Base-by-base conservation (phyloP, 2,888 invertebrate species). In the Thelaira solivaga region DNA sequence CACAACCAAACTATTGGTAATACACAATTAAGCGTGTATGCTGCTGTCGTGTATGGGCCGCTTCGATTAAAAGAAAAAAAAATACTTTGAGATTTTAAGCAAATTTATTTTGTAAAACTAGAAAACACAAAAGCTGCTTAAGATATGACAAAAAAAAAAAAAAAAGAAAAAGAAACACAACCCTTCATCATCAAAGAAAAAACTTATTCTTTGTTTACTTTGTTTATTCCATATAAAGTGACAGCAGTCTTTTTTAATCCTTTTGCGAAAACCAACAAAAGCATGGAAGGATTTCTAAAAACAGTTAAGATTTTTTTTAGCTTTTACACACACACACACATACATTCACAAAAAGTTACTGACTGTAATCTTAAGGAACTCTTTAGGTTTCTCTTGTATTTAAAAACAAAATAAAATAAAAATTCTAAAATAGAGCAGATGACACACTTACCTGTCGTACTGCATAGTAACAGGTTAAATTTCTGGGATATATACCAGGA, bases 391-490 rank as follows among this genome's bases (percentile, higher is more conserved):
- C 49, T 51, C 51, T 69, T 49, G 41, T 41, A 51, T 26, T 29
- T 13, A 39, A 34, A 49, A 10, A 11, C 26, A 1, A 31, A 22
- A 13, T 20, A 22, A 20, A 13, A 16, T 20, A 41, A 22, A 16
- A 29, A 18, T 11, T 16, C 13, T 18, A 4, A 34, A 24, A 45
- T 11, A 34, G 2, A 4, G 34, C 24, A 51, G 24, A 43, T 11
- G 22, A 22, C 29, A 51, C 31, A 83, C 88, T 88, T 86, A 89
- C 89, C 87, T 92, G 94, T 81, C 95, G 90, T 72, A 97, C 95
- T 47, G 97, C 96, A 88, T 96, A 98, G 90, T 97, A 96, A 88
- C 98, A 98, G 79, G 97, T 96, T 85, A 97, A 92, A 89, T 97
- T 97, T 82, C 97, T 92, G 3, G 97, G 97, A 90, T 97, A 97